Percentiles rank a stretch among this genome's conserved stretches.
Evolutionary conservation across 2,888 invertebrate genomes (phyloP).

Genomic region (Chloroclysta siterata): DNA sequence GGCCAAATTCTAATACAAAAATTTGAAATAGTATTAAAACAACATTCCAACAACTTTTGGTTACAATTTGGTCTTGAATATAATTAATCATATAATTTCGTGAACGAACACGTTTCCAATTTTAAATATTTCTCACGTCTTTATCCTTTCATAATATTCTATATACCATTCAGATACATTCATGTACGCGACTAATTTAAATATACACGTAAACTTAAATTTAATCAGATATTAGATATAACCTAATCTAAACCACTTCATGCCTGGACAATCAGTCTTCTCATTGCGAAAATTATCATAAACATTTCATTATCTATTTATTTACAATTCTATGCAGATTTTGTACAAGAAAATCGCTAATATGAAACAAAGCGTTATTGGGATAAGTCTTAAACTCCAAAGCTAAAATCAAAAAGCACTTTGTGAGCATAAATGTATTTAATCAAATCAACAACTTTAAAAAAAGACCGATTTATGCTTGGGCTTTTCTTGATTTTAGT

Average conservation of each 20-base stretch:
- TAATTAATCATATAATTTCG: constrained; percentile 13
- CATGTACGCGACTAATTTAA: constrained; percentile 61
- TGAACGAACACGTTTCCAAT: constrained; percentile 1
- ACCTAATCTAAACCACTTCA: constrained; percentile 77
- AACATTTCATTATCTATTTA: constrained; percentile 61
- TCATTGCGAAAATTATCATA: constrained; percentile 82
- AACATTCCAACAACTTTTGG: constrained; percentile 5
- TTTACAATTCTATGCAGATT: constrained; percentile 62
- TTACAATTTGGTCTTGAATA: constrained; percentile 25
- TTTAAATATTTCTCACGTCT: constrained; percentile 17
- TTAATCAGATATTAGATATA: constrained; percentile 68
- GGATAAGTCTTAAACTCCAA: neutral
- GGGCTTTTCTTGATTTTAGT: neutral
- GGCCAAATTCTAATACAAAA: constrained; percentile 3
- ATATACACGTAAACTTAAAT: constrained; percentile 73
- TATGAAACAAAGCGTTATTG: constrained; percentile 19
- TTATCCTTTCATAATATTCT: constrained; percentile 14
- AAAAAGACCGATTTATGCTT: neutral
- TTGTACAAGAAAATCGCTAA: constrained; percentile 51
- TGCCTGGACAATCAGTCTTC: constrained; percentile 83
- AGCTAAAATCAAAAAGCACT: neutral
- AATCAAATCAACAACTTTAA: neutral
- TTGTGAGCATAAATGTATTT: neutral
- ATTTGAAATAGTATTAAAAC: neutral
- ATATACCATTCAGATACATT: constrained; percentile 47